Evolutionary conservation across 64 coral and sea anemone genomes (phyloP).

Genomic region (Montipora capricornis): DNA sequence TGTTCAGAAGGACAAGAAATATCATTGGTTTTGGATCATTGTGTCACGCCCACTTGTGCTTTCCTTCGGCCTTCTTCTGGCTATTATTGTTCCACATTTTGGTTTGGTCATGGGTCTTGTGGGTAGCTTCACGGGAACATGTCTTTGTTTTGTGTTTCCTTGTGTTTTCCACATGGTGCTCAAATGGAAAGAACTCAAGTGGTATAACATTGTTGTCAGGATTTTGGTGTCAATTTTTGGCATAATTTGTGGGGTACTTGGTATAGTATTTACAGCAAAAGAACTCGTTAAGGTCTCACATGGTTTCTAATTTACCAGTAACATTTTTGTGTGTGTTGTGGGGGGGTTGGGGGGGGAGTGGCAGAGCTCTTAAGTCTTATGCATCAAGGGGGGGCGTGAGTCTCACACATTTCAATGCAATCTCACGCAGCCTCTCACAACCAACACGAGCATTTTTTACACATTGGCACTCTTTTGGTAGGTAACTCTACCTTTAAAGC

Average conservation of each 20-base stretch:
- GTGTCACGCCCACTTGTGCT: slow-evolving; percentile 67
- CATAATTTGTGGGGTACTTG: slow-evolving; percentile 81
- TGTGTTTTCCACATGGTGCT: slow-evolving; percentile 84
- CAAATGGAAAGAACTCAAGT: slow-evolving; percentile 86
- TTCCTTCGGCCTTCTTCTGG: slow-evolving; percentile 77
- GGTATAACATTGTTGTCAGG: slow-evolving; percentile 79
- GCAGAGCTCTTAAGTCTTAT: no score
- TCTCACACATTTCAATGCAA: no score
- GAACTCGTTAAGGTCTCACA: slow-evolving; percentile 66
- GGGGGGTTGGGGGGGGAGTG: no score
- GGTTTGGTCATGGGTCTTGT: slow-evolving; percentile 86
- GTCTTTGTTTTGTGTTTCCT: slow-evolving; percentile 80
- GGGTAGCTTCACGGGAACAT: slow-evolving; percentile 92
- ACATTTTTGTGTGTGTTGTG: no score
- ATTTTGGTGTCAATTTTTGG: slow-evolving; percentile 82
- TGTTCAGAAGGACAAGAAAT: slow-evolving; percentile 46
- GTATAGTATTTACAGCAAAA: slow-evolving; percentile 81
- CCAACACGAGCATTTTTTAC: no score
- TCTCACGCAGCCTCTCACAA: no score
- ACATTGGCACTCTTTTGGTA: no score
- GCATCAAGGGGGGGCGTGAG: no score
- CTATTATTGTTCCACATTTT: slow-evolving; percentile 87
- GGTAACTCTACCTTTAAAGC: no score
- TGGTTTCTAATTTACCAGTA: background rate
- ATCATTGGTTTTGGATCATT: slow-evolving; percentile 85